These are phyloP conservation scores for Masnerella sp. DNA, from an alignment of 2,888 invertebrate genomes.

Conservation along the genomic window DNA sequence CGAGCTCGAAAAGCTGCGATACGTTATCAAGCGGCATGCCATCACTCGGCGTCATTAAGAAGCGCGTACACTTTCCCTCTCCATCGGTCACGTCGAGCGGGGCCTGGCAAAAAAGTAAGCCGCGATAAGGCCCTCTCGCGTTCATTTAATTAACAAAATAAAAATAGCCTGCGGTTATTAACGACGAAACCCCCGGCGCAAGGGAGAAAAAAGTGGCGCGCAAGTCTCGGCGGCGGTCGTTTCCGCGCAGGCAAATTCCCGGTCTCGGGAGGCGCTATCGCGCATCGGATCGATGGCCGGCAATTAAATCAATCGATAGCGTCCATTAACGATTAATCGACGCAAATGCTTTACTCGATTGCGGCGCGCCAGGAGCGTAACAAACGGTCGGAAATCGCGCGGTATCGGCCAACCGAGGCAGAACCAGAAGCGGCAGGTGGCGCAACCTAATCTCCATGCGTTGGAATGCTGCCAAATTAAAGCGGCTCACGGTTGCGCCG, in stretches of 20 bases:
- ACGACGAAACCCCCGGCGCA: constrained; percentile 41
- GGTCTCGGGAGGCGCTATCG: constrained; percentile 38
- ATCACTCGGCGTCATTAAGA: constrained; percentile 3
- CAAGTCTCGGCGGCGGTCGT: constrained; percentile 1
- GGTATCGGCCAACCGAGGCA: constrained; percentile 43
- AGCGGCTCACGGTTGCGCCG: constrained; percentile 39
- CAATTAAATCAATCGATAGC: constrained; percentile 61
- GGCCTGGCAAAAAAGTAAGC: background rate
- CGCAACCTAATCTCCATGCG: constrained; percentile 68
- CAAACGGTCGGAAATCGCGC: constrained; percentile 44
- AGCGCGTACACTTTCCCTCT: background rate
- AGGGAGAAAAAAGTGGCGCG: constrained; percentile 30
- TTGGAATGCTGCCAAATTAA: constrained; percentile 71
- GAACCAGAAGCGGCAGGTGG: constrained; percentile 64
- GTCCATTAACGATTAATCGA: constrained; percentile 61
- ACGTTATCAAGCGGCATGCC: background rate
- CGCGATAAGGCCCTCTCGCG: constrained; percentile 24
- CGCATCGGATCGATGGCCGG: constrained; percentile 46
- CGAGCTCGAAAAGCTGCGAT: background rate
- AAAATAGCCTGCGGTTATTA: constrained; percentile 41
- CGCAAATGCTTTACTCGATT: constrained; percentile 57
- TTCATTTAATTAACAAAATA: constrained; percentile 44
- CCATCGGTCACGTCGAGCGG: background rate
- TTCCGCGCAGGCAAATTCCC: constrained; percentile 38
- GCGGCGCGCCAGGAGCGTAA: constrained; percentile 55